Percentiles rank a stretch among this genome's conserved stretches.
phyloP scores from a whole-genome alignment of 2,113 vertebrate species.

The Pelusios castaneus region DNA sequence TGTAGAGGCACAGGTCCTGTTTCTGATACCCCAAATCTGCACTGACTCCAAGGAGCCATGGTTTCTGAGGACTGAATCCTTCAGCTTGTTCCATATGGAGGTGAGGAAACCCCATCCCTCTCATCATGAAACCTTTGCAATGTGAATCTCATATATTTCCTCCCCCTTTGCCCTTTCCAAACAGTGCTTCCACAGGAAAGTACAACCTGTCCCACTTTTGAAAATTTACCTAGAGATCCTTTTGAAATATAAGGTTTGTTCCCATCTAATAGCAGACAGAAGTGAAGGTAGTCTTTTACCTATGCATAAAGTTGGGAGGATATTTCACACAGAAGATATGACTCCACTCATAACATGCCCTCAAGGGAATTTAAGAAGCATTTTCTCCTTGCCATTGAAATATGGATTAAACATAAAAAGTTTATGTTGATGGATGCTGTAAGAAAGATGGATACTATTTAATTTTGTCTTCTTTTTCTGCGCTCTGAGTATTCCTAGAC shows the following conservation, averaged over 20 bases:
- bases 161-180: neutral
- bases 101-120: neutral
- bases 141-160: neutral
- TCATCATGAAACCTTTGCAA: neutral
- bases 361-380: neutral
- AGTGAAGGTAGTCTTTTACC: neutral
- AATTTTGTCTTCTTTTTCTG: neutral
- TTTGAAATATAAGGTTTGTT: neutral
- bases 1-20: neutral
- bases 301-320: neutral
- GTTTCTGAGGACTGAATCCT: neutral
- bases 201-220: neutral
- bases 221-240: neutral
- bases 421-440: neutral
- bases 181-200: neutral
- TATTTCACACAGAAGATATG: neutral
- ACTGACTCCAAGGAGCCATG: neutral
- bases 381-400: neutral
- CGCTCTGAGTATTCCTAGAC: neutral
- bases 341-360: neutral
- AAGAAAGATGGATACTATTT: neutral
- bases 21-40: neutral
- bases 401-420: neutral
- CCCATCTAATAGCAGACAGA: neutral
- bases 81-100: neutral